Conservation (phyloP, 2,888 invertebrate species). For the Oscheius onirici region DNA sequence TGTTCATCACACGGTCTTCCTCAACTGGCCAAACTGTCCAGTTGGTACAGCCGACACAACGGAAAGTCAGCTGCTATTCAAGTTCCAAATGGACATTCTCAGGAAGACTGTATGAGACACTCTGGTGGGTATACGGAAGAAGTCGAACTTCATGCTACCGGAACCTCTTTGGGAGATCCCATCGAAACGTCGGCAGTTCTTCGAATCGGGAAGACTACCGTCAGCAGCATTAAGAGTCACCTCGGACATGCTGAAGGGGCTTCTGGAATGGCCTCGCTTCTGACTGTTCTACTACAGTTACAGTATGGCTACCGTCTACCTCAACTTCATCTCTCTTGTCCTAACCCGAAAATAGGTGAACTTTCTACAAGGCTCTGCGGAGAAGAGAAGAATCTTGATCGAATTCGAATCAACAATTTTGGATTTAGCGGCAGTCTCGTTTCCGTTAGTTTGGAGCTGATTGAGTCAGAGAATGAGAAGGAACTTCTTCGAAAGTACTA, state of each 20-base stretch:
- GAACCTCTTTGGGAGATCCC: slow-evolving; percentile 65
- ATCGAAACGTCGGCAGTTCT: slow-evolving; percentile 58
- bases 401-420: slow-evolving; percentile 61
- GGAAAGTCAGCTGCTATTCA: slow-evolving; percentile 66
- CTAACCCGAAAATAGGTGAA: slow-evolving; percentile 29
- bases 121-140: slow-evolving; percentile 30
- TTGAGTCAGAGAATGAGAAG: neutral
- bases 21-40: slow-evolving; percentile 1
- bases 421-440: slow-evolving; percentile 67
- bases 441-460: slow-evolving; percentile 35
- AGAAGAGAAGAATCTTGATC: slow-evolving; percentile 37
- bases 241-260: slow-evolving; percentile 66
- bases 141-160: slow-evolving; percentile 70
- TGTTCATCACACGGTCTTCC: slow-evolving; percentile 1
- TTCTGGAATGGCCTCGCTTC: slow-evolving; percentile 57
- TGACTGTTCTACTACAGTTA: slow-evolving; percentile 34
- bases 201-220: neutral
- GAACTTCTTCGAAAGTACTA: slow-evolving; percentile 27
- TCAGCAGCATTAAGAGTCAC: slow-evolving; percentile 57
- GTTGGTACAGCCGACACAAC: slow-evolving; percentile 61
- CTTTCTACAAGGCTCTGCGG: slow-evolving; percentile 37
- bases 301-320: slow-evolving; percentile 37
- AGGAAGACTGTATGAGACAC: slow-evolving; percentile 49
- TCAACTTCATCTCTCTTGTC: slow-evolving; percentile 42
- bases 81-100: slow-evolving; percentile 57